A percentile compares a stretch with the other conserved stretches of the same genome.
phyloP scores from a whole-genome alignment of 1,140 invertebrate species.

The Cotesia typhae region DNA sequence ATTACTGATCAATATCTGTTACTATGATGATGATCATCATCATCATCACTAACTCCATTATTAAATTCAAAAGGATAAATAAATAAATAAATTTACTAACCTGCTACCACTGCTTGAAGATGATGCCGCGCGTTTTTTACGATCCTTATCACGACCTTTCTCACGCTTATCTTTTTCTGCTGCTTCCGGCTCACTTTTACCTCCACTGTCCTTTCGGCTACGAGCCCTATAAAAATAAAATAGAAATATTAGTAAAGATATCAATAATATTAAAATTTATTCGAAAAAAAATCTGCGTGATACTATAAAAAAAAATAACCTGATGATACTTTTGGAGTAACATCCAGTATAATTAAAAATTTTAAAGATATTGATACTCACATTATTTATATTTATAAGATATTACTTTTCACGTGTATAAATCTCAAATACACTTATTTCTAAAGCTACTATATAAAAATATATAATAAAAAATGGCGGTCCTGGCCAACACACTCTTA shows the following conservation, averaged over 20 bases:
- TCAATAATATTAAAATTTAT: background rate
- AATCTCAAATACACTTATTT: too few relatives aligned
- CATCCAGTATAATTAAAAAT: too few relatives aligned
- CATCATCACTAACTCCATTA: background rate
- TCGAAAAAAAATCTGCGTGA: background rate
- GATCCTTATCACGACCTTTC: conserved; percentile 70
- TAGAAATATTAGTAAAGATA: background rate
- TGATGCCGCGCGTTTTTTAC: conserved; percentile 75
- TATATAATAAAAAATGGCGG: too few relatives aligned
- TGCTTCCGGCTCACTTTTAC: conserved; percentile 68
- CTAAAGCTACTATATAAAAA: too few relatives aligned
- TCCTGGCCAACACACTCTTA: too few relatives aligned
- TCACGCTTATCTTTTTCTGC: conserved; percentile 77
- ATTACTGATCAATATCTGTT: background rate
- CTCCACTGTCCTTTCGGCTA: conserved; percentile 68
- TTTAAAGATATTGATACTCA: too few relatives aligned
- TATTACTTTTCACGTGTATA: too few relatives aligned
- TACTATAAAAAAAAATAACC: background rate
- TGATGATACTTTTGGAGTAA: too few relatives aligned
- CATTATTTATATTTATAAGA: too few relatives aligned
- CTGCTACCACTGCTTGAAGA: conserved; percentile 81
- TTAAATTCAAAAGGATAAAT: background rate
- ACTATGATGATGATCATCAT: background rate
- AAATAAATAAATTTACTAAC: conserved; percentile 56
- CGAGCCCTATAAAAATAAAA: conserved; percentile 65